A percentile compares a stretch with the other conserved stretches of the same genome.
phyloP scores from a whole-genome alignment of 2,797 vertebrate species.

The Eutrigla gurnardus region DNA sequence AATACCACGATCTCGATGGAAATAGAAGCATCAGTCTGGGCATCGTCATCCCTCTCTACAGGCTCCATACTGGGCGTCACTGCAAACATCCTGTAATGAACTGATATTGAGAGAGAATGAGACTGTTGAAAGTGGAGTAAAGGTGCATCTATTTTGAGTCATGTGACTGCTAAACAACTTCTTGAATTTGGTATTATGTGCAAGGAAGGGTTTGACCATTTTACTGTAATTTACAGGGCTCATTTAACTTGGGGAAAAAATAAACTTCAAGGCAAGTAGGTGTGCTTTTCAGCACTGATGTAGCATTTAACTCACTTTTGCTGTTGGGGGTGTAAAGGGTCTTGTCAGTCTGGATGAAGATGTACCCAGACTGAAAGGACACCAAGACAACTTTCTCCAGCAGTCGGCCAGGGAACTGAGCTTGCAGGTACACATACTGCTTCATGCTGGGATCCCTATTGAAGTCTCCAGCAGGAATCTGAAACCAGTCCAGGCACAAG shows the following conservation, averaged over 20 bases:
- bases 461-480: conserved; percentile 67
- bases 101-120: conserved; percentile 34
- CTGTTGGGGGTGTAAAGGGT: conserved; percentile 89
- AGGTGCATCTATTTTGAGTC: neutral
- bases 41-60: conserved; percentile 24
- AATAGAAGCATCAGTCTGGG: conserved; percentile 45
- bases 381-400: conserved; percentile 87
- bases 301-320: conserved; percentile 65
- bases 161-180: neutral
- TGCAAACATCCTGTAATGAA: conserved; percentile 78
- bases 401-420: conserved; percentile 41
- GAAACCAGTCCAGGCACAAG: neutral
- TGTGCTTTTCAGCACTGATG: neutral
- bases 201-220: rapidly evolving
- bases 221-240: neutral
- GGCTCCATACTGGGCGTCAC: conserved; percentile 75
- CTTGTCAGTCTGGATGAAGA: conserved; percentile 85
- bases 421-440: conserved; percentile 83
- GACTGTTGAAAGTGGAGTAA: neutral
- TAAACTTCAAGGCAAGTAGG: neutral
- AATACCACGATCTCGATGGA: conserved; percentile 77
- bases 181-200: neutral
- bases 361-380: conserved; percentile 87
- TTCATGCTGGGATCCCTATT: conserved; percentile 45
- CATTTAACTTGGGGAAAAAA: neutral